A percentile compares a stretch with the other conserved stretches of the same genome.
Conservation (phyloP, 2,113 vertebrate genomes). For the Nothocercus nigrocapillus region DNA sequence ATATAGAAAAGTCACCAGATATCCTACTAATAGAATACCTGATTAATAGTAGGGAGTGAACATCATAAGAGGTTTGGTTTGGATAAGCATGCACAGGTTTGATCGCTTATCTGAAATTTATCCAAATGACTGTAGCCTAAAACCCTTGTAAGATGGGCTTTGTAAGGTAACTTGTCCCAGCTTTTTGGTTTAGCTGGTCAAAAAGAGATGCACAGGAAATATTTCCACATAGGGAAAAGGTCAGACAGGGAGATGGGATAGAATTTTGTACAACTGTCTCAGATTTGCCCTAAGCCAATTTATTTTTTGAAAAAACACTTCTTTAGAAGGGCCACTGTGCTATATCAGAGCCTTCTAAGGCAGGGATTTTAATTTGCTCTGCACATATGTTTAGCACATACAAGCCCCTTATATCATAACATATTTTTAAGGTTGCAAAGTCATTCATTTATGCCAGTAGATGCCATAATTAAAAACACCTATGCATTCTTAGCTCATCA, state of each 20-base stretch:
- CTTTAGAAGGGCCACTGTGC: not conserved
- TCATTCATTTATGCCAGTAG: not conserved
- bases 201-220: not conserved
- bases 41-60: not conserved
- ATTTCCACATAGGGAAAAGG: not conserved
- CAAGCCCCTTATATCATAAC: not conserved
- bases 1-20: not conserved
- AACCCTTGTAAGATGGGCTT: not conserved
- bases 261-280: not conserved
- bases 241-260: not conserved
- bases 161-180: not conserved
- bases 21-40: not conserved
- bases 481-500: not conserved
- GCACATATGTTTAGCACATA: rapidly evolving
- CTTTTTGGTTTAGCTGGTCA: not conserved
- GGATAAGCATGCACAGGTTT: not conserved
- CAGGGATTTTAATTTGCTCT: not conserved
- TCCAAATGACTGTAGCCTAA: not conserved
- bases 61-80: not conserved
- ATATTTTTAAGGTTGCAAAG: not conserved
- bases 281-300: not conserved
- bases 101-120: constrained; percentile 3
- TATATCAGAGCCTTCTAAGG: not conserved
- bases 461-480: not conserved
- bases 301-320: not conserved